A percentile compares a stretch with the other conserved stretches of the same genome.
phyloP scores from a whole-genome alignment of 2,888 invertebrate genomes.

The Lissonota sp. region DNA sequence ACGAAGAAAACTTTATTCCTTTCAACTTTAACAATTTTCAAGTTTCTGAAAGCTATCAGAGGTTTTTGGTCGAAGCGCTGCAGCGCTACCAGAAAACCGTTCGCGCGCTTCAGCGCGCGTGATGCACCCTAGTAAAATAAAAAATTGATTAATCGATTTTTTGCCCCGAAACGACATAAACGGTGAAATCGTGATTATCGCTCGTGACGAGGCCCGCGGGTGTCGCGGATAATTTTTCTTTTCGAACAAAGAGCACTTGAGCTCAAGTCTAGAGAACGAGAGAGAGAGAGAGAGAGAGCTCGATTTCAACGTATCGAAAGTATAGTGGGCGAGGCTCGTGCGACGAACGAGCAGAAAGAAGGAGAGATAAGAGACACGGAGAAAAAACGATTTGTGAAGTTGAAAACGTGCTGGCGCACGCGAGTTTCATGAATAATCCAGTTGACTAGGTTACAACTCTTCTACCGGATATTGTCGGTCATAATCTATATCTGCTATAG shows the following conservation, averaged over 20 bases:
- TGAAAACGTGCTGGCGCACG: slow-evolving; percentile 31
- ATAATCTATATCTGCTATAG: too few species aligned
- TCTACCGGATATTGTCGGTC: too few species aligned
- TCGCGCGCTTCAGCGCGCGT: too few species aligned
- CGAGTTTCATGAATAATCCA: slow-evolving; percentile 57
- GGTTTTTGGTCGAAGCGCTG: too few species aligned
- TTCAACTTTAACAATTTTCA: too few species aligned
- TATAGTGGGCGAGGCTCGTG: slow-evolving; percentile 56
- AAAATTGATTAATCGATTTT: not conserved
- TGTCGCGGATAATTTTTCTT: slow-evolving; percentile 20
- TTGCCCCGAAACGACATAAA: not conserved
- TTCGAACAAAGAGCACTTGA: not conserved
- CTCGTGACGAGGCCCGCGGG: slow-evolving; percentile 14
- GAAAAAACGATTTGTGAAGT: slow-evolving; percentile 6
- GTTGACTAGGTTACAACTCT: too few species aligned
- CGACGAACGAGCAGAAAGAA: slow-evolving; percentile 22
- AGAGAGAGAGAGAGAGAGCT: slow-evolving; percentile 9
- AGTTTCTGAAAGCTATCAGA: too few species aligned
- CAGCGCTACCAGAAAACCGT: too few species aligned
- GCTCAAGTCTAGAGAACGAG: not conserved
- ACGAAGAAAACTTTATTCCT: too few species aligned
- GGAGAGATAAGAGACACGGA: not conserved
- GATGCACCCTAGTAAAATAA: too few species aligned
- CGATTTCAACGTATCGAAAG: slow-evolving; percentile 58
- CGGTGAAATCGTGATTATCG: slow-evolving; percentile 43